Evolutionary conservation across 2,888 invertebrate species (phyloP).

Genomic region (Torymus texanus): DNA sequence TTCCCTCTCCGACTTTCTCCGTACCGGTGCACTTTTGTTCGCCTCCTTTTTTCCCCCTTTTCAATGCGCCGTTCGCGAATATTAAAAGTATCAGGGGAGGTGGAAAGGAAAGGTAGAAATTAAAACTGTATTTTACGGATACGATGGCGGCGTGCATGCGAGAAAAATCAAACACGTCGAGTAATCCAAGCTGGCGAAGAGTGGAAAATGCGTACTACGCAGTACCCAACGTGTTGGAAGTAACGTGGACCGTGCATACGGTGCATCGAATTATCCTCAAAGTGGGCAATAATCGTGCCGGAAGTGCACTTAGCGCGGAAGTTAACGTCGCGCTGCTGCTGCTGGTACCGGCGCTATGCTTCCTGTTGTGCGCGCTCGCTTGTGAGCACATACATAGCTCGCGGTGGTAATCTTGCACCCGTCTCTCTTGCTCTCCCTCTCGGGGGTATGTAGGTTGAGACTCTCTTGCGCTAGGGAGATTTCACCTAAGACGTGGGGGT

Average conservation of each 20-base stretch:
- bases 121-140: conserved; percentile 29
- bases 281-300: conserved; percentile 65
- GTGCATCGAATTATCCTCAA: conserved; percentile 61
- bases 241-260: no score
- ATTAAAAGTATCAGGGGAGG: conserved; percentile 55
- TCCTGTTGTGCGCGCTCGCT: no score
- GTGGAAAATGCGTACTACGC: neutral
- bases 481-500: no score
- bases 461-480: no score
- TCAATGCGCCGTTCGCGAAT: conserved; percentile 56
- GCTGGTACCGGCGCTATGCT: neutral
- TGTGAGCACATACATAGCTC: no score
- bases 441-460: no score
- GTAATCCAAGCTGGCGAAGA: conserved; percentile 10
- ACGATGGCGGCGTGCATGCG: neutral
- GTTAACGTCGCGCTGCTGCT: conserved; percentile 15
- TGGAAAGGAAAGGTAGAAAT: conserved; percentile 37
- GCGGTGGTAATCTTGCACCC: no score
- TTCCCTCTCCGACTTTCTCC: conserved; percentile 18
- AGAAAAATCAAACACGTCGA: conserved; percentile 29
- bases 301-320: conserved; percentile 64
- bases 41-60: neutral
- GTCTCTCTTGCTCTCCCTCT: no score
- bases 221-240: no score
- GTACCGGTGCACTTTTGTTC: conserved; percentile 20